Percentiles rank a stretch among this genome's conserved stretches.
phyloP scores from a whole-genome alignment of 2,113 vertebrate genomes.

The Pterocles burchelli region DNA sequence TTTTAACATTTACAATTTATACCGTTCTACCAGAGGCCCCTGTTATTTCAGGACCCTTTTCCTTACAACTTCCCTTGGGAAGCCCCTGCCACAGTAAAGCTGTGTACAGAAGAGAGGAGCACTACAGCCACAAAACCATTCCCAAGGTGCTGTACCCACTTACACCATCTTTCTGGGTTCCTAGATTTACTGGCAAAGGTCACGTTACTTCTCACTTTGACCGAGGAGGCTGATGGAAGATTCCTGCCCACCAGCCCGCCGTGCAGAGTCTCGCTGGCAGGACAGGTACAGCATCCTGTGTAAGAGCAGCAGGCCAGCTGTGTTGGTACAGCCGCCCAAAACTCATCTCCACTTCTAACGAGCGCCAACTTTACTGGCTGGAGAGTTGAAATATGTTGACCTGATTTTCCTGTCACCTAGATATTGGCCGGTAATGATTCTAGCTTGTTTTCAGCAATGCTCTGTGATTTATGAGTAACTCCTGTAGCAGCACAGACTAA shows the following conservation, averaged over 20 bases:
- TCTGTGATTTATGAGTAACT: slow-evolving; percentile 21
- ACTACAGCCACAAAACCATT: background rate
- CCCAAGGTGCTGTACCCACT: background rate
- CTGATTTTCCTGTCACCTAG: slow-evolving; percentile 25
- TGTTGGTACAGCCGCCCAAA: background rate
- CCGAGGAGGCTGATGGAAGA: background rate
- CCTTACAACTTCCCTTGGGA: background rate
- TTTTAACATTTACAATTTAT: background rate
- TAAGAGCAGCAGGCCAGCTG: background rate
- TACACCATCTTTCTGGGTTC: background rate
- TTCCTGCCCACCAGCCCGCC: background rate
- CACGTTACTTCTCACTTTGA: background rate
- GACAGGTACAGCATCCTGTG: background rate
- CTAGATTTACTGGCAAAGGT: background rate
- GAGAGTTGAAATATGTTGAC: background rate
- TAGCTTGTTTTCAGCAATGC: background rate
- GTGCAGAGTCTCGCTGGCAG: background rate
- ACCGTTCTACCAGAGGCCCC: background rate
- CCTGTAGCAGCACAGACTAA: background rate
- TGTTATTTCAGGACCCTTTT: background rate
- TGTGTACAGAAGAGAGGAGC: background rate
- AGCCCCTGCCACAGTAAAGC: background rate
- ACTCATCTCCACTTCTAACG: background rate
- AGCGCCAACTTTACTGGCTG: background rate
- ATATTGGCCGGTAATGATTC: slow-evolving; percentile 51